Evolutionary conservation across 2,797 vertebrate species (phyloP), one percentile per base, ranked within the genome.

Genomic region (Molossus alvarezi): DNA sequence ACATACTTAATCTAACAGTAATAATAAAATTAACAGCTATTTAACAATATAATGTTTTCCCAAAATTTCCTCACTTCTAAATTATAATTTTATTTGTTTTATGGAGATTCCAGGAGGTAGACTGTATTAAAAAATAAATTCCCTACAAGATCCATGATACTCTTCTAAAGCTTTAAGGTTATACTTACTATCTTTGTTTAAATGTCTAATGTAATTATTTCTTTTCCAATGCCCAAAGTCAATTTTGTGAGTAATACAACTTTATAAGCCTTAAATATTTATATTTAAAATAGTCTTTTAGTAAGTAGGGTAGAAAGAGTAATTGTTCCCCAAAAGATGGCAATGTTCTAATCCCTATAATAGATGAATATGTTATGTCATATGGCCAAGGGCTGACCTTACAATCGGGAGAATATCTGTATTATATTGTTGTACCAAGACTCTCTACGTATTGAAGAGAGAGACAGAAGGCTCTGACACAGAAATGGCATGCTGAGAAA

Each of bases 201-300:
- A 90, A 86, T 91, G 10, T 69, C 21, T 87, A 53, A 48, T 82
- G 18, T 41, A 94, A 73, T 91, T 90, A 71, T 92, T 94, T 20
- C 51, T 23, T 94, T 95, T 94, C 45, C 79, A 73, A 80, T 71
- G n/a, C 33, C 37, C 29, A 73, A 89, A 18, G 21, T 86, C 41
- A 53, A n/a, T 86, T 64, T 29, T 83, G 41, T 69, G 87, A 81
- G 53, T 88, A 88, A 57, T 37, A 57, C 18, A 88, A 12, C 27
- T 94, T 87, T 55, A 48, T 82, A 33, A 86, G 29, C 10, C 92
- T 7, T 55, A 48, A 58, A 27, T 91, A 95, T 17, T 69, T 83
- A 75, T 62, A 60, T 76, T 11, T 55, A 23, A 92, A 88, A 77
- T 87, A 13, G 3, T 64, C 3, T 72, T 69, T 84, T 45, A 85